phyloP scores from a whole-genome alignment of 1,140 invertebrate species.

The Zaprionus kolodkinae region DNA sequence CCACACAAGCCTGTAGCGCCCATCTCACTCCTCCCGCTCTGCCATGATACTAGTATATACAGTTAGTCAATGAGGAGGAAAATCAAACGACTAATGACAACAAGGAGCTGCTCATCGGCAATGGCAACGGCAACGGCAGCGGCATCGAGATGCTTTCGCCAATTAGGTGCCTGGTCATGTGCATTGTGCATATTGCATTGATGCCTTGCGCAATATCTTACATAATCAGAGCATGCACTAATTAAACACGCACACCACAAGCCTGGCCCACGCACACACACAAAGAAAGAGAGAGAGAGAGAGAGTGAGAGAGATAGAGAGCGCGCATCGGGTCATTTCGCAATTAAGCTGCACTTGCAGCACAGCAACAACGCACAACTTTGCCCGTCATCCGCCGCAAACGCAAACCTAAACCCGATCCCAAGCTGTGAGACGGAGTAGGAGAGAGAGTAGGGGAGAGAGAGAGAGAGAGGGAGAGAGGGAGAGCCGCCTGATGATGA shows the following conservation, averaged over 20 bases:
- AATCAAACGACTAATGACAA: slow-evolving; percentile 67
- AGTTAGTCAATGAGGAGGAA: slow-evolving; percentile 74
- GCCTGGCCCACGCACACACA: not conserved
- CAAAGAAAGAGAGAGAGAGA: not conserved
- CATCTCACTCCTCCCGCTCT: not conserved
- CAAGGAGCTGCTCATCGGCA: slow-evolving; percentile 30
- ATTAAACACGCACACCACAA: slow-evolving; percentile 65
- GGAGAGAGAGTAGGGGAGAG: too few relatives aligned
- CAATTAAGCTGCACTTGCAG: slow-evolving; percentile 65
- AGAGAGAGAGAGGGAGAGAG: not conserved
- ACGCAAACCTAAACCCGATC: slow-evolving; percentile 6
- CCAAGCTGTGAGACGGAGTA: not conserved
- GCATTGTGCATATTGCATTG: slow-evolving; percentile 50
- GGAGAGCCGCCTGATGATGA: slow-evolving; percentile 58
- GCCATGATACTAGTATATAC: slow-evolving; percentile 6
- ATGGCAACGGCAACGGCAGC: not conserved
- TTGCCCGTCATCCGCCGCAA: slow-evolving; percentile 41
- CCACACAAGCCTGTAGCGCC: not conserved
- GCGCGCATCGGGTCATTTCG: slow-evolving; percentile 70
- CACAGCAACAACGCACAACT: slow-evolving; percentile 25
- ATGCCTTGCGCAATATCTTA: slow-evolving; percentile 36
- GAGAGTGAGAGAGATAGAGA: slow-evolving; percentile 11
- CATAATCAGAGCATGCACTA: slow-evolving; percentile 66
- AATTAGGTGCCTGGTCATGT: slow-evolving; percentile 74
- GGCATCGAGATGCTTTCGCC: slow-evolving; percentile 43